Base-by-base conservation (phyloP, 1,140 invertebrate genomes). In the Polypedilum vanderplanki region DNA sequence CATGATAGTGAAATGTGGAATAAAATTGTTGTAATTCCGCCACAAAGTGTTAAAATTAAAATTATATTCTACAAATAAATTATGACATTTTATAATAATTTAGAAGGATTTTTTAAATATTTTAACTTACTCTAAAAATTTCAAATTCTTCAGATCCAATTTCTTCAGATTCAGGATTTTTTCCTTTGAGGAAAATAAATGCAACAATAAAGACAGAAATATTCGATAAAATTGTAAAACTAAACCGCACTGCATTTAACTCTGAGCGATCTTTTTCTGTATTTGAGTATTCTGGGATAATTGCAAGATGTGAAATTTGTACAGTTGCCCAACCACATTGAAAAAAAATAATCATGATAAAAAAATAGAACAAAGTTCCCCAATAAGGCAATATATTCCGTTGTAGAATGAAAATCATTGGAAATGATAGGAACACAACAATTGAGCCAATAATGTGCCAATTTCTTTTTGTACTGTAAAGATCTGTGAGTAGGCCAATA, bases 321-420 rank as follows among this genome's bases (percentile, higher is more conserved):
- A 94, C 91, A 10, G 92, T 84, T 3, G 96, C 96, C 96, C 97
- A 98, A 20, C 96, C 96, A 83, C 98, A 94, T 88, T 98, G 97
- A 84, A 98, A 98, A 77, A 98, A 90, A 70, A 93, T 84, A 65
- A 98, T 93, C 84, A 98, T 98, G 57, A 92, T 87, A 41, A 88
- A 87, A 84, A 93, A 98, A 83, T 98, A 98, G 76, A 93, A 84
- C 78, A 98, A 85, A 83, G 94, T 90, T 0, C 90, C 89, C 86
- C 87, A 90, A 78, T 90, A 84, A 78, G 65, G 65, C 5, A 70
- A 17, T 5, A 22, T 18, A 20, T 70, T 18, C 86, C 86, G 76
- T 95, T 83, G 80, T 94, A 97, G 73, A 87, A 85, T 88, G 83
- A 97, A 98, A 79, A 98, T 91, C 80, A 98, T 97, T 0, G 95